These are phyloP conservation scores for Pampus argenteus DNA, from an alignment of 2,797 vertebrate genomes.

Conservation along the genomic window DNA sequence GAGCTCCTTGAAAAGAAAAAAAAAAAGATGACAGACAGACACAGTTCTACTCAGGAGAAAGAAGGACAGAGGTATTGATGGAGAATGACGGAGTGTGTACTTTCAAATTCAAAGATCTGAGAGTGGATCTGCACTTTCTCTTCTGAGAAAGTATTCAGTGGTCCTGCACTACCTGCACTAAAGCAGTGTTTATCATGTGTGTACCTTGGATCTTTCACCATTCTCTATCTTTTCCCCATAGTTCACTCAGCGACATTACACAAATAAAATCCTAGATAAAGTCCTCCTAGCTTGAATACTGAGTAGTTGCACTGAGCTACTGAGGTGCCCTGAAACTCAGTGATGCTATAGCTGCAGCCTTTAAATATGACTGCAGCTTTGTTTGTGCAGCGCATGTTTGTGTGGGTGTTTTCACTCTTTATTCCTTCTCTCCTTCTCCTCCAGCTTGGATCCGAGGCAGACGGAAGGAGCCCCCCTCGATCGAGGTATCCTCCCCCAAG, in stretches of 20 bases:
- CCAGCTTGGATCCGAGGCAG: constrained; percentile 97
- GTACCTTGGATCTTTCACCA: constrained; percentile 22
- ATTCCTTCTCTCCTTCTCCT: constrained; percentile 68
- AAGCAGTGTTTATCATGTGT: constrained; percentile 41
- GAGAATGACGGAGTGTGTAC: constrained; percentile 64
- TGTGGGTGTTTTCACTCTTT: constrained; percentile 75
- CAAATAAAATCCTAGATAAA: constrained; percentile 23
- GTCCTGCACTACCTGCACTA: constrained; percentile 49
- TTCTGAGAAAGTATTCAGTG: constrained; percentile 54
- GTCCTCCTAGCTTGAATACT: constrained; percentile 30
- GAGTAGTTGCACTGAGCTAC: constrained; percentile 42
- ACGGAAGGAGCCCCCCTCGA: constrained; percentile 91
- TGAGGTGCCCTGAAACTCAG: constrained; percentile 53
- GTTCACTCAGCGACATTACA: constrained; percentile 50
- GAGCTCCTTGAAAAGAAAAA: constrained; percentile 56
- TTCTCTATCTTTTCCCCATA: constrained; percentile 44
- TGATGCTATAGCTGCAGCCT: constrained; percentile 61
- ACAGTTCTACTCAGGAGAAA: constrained; percentile 55
- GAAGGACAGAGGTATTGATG: constrained; percentile 70
- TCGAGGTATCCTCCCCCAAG: constrained; percentile 85
- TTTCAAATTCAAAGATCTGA: constrained; percentile 73
- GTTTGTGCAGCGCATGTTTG: constrained; percentile 72
- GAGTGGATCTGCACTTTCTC: constrained; percentile 50
- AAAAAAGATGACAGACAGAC: constrained; percentile 59
- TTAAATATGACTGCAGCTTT: constrained; percentile 75